Conservation (phyloP, 2,797 vertebrate genomes). For the Cichlasoma orientale region DNA sequence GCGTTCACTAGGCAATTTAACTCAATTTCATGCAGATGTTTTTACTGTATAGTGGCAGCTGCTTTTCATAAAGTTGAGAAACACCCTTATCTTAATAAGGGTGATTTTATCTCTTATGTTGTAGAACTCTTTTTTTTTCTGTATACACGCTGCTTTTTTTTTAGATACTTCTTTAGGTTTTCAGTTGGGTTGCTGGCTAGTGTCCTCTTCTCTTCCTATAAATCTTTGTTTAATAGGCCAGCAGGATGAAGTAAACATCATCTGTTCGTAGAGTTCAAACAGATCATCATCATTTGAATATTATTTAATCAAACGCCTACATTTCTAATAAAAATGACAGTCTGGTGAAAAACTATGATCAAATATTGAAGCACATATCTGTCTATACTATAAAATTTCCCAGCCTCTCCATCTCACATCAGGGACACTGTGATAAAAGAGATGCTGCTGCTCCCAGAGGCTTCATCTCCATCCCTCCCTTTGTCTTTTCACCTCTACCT, state of each 20-base stretch:
- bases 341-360: neutral
- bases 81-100: neutral
- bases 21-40: neutral
- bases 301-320: neutral
- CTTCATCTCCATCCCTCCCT: constrained; percentile 17
- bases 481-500: constrained; percentile 30
- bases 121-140: neutral
- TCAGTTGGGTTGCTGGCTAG: neutral
- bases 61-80: neutral
- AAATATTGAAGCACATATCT: neutral
- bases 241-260: neutral
- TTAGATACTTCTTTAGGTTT: neutral
- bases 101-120: neutral
- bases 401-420: neutral
- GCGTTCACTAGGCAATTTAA: neutral
- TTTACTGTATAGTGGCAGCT: neutral
- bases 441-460: constrained; percentile 22
- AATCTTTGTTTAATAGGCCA: neutral
- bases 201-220: accelerated
- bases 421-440: constrained; percentile 17
- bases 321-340: neutral
- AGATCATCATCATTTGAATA: neutral
- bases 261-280: neutral
- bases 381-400: neutral
- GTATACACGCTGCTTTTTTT: accelerated